Percentiles rank a stretch among this genome's conserved stretches.
Evolutionary conservation across 2,888 invertebrate species (phyloP).

Genomic region (Leptinotarsa haldemani): DNA sequence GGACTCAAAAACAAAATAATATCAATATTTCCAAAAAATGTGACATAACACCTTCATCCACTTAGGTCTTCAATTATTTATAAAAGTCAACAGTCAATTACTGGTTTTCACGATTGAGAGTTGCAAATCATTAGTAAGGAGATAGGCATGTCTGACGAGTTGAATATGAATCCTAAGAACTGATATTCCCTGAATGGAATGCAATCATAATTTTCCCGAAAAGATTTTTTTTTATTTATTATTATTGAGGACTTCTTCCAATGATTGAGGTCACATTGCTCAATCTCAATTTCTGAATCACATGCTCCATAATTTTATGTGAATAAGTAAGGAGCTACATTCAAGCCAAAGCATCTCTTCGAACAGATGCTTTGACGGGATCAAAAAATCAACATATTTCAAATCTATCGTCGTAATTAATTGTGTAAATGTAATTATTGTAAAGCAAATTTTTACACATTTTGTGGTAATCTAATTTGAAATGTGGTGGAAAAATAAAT

Average conservation of each 20-base stretch:
- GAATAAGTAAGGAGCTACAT: not conserved
- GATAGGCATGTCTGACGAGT: slow-evolving; percentile 12
- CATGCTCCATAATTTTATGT: not conserved
- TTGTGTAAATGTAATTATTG: not conserved
- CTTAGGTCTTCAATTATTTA: no score
- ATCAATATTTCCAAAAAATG: no score
- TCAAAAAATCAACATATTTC: not conserved
- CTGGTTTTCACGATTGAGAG: not conserved
- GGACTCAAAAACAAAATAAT: no score
- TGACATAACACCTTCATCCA: no score
- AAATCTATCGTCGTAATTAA: not conserved
- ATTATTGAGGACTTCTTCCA: not conserved
- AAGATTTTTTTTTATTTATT: not conserved
- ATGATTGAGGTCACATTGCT: slow-evolving; percentile 1
- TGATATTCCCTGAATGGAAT: not conserved
- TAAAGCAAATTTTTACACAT: not conserved
- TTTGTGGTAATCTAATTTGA: not conserved
- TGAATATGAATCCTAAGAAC: slow-evolving; percentile 22
- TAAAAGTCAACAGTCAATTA: no score
- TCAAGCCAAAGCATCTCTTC: slow-evolving; percentile 22
- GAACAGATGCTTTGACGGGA: not conserved
- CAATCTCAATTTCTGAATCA: slow-evolving; percentile 5
- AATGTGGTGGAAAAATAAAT: not conserved
- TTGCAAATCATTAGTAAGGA: not conserved
- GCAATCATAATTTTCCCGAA: slow-evolving; percentile 5